Conservation (phyloP, 2,113 vertebrate species). For the Salvelinus namaycush region DNA sequence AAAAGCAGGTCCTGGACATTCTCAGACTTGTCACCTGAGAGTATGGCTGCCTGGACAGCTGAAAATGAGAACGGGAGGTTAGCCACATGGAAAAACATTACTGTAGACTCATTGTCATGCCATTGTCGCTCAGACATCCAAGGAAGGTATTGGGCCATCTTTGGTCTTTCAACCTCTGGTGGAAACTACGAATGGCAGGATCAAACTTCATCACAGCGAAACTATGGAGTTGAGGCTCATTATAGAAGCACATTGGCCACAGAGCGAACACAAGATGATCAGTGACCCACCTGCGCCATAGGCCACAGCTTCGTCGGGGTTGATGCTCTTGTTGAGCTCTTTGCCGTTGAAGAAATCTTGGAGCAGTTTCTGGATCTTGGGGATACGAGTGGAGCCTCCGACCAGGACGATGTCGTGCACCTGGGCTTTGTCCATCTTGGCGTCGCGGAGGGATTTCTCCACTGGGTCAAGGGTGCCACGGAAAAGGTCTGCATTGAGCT, state of each 20-base stretch:
- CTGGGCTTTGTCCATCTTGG: constrained; percentile 59
- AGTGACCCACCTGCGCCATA: constrained; percentile 57
- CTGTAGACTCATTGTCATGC: too few species aligned
- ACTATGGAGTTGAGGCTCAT: neutral
- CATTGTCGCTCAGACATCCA: constrained; percentile 62
- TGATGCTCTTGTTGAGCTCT: constrained; percentile 53
- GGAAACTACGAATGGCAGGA: too few species aligned
- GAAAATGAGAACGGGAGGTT: neutral
- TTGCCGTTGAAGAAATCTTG: constrained; percentile 62
- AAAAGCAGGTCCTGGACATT: too few species aligned
- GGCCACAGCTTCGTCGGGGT: constrained; percentile 65
- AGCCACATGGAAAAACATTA: neutral
- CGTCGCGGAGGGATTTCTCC: constrained; percentile 58
- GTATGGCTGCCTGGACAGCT: constrained; percentile 80
- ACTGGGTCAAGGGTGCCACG: constrained; percentile 64
- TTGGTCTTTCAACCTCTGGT: too few species aligned
- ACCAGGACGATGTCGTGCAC: constrained; percentile 55
- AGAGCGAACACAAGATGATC: neutral
- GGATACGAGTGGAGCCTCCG: constrained; percentile 58
- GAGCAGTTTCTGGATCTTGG: constrained; percentile 63
- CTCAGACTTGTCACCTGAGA: constrained; percentile 68
- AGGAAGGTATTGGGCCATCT: constrained; percentile 51
- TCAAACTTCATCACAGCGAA: constrained; percentile 73
- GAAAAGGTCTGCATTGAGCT: constrained; percentile 77
- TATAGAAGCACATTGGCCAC: neutral